These are phyloP conservation scores for Enteromius trimaculatus DNA, from an alignment of 2,797 vertebrate genomes.

Conservation along the genomic window DNA sequence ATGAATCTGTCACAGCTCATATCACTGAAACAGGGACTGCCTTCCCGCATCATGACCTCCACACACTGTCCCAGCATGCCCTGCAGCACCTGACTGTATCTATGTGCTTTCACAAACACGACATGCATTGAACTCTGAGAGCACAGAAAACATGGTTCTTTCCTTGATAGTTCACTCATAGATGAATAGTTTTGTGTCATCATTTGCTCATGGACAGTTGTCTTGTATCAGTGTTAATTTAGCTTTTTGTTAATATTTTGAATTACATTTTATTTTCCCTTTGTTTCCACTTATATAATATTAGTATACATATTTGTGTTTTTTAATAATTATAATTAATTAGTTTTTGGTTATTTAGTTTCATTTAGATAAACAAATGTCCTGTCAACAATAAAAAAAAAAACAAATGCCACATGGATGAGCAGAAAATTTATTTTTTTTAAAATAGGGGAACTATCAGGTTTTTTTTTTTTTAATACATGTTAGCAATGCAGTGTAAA, in stretches of 20 bases:
- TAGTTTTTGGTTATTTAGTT: background rate
- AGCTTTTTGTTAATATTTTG: background rate
- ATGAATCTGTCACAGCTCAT: conserved; percentile 29
- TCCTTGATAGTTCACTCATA: background rate
- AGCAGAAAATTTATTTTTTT: too few relatives aligned
- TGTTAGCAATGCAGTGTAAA: background rate
- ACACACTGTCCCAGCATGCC: conserved; percentile 37
- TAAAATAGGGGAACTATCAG: background rate
- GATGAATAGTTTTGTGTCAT: background rate
- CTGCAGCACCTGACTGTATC: conserved; percentile 21
- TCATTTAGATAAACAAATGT: background rate
- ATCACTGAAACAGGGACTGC: conserved; percentile 17
- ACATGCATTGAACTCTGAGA: conserved; percentile 1
- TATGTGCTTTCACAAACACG: conserved; percentile 8
- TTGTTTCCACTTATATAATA: background rate
- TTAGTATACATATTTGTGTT: background rate
- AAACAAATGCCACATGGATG: too few relatives aligned
- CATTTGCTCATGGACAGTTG: background rate
- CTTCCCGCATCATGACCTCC: conserved; percentile 44
- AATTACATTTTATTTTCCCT: background rate
- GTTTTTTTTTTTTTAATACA: background rate
- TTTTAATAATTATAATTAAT: background rate
- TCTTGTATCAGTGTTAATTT: background rate
- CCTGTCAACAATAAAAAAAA: background rate
- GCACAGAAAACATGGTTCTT: too few relatives aligned